Percentiles rank a stretch among this genome's conserved stretches.
Conservation (phyloP, 1,140 invertebrate genomes). For the Potamilus streckersoni region DNA sequence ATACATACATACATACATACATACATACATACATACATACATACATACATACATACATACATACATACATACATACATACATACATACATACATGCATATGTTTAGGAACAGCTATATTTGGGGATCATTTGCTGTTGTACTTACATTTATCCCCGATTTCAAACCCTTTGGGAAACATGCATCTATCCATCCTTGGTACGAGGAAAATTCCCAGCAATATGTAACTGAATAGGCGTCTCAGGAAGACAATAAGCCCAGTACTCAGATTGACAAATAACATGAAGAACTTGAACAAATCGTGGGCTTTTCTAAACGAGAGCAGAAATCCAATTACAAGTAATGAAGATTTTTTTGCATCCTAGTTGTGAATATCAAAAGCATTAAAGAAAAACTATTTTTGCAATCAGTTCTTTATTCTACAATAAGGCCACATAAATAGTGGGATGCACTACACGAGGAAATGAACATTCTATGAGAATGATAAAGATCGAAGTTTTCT, state of each 20-base stretch:
- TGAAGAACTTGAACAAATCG: slow-evolving; percentile 32
- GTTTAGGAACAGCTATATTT: too few relatives aligned
- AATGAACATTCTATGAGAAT: too few relatives aligned
- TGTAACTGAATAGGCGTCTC: slow-evolving; percentile 23
- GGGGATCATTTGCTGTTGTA: neutral
- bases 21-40: too few relatives aligned
- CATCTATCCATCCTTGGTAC: slow-evolving; percentile 36
- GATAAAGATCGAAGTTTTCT: too few relatives aligned
- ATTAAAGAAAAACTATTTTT: too few relatives aligned
- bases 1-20: slow-evolving; percentile 16
- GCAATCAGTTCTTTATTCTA: too few relatives aligned
- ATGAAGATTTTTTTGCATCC: too few relatives aligned
- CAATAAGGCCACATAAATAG: too few relatives aligned
- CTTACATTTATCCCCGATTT: slow-evolving; percentile 37
- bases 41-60: too few relatives aligned
- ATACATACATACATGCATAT: neutral
- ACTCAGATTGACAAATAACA: slow-evolving; percentile 38
- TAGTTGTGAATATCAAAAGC: too few relatives aligned
- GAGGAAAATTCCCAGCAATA: slow-evolving; percentile 34
- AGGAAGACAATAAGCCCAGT: slow-evolving; percentile 31
- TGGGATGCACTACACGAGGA: too few relatives aligned
- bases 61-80: slow-evolving; percentile 5
- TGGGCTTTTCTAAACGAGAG: slow-evolving; percentile 25
- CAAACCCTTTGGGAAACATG: slow-evolving; percentile 31
- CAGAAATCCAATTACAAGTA: too few relatives aligned